Conservation (phyloP, 2,113 vertebrate genomes). For the Phaethon lepturus region DNA sequence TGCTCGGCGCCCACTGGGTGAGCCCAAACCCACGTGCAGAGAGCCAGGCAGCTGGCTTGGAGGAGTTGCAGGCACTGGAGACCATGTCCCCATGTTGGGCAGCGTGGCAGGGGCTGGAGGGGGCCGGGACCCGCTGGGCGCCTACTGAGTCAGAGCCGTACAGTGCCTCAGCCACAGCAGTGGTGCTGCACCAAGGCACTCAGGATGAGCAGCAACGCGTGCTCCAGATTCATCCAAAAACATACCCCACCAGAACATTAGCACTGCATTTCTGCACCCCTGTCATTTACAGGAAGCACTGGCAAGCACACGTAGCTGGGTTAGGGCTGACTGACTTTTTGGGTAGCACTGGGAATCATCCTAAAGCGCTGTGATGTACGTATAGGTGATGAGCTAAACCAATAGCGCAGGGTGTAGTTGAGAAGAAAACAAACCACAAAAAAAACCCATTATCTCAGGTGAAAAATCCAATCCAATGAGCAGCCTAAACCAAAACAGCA, state of each 20-base stretch:
- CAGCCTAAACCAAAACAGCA: neutral
- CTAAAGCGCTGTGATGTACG: neutral
- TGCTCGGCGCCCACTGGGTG: rapidly evolving
- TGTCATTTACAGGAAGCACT: neutral
- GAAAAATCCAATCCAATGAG: neutral
- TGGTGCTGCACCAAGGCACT: neutral
- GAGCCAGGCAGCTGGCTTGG: neutral
- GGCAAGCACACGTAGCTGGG: neutral
- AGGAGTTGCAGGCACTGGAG: neutral
- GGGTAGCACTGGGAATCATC: neutral
- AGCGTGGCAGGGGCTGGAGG: neutral
- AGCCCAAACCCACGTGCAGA: neutral
- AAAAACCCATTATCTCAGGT: neutral
- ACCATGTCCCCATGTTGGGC: rapidly evolving
- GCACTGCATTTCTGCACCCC: neutral
- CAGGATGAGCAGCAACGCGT: rapidly evolving
- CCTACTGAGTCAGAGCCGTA: rapidly evolving
- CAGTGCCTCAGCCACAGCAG: rapidly evolving
- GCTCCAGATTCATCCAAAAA: neutral
- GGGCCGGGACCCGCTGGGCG: rapidly evolving
- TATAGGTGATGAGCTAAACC: neutral
- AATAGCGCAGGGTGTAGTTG: neutral
- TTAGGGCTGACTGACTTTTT: neutral
- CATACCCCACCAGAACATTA: rapidly evolving
- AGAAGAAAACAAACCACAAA: neutral